Percentiles rank a stretch among this genome's conserved stretches.
Conservation (phyloP, 2,797 vertebrate genomes). For the Poeciliopsis presidionis region DNA sequence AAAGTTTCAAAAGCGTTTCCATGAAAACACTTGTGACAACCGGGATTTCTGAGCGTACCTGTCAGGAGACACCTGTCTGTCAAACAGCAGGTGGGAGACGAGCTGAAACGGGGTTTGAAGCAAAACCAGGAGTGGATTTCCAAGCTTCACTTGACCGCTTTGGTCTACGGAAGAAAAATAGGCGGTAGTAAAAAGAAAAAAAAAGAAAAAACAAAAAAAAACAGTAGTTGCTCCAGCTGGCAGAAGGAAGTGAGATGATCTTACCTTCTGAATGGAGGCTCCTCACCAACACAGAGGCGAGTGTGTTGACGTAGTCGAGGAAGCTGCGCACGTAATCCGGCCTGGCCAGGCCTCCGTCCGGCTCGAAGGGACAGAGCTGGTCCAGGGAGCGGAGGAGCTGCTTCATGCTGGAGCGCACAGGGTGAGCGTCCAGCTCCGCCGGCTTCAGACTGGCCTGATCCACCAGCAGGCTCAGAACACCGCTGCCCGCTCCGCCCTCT, state of each 20-base stretch:
- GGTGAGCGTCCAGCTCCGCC: conserved; percentile 84
- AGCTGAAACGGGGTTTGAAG: conserved; percentile 90
- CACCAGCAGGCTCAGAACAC: conserved; percentile 81
- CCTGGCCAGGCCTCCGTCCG: conserved; percentile 52
- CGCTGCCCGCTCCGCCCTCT: conserved; percentile 81
- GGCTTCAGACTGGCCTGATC: conserved; percentile 88
- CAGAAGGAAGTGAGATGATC: background rate
- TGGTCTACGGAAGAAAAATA: conserved; percentile 77
- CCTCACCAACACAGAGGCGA: conserved; percentile 86
- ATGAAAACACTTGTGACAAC: background rate
- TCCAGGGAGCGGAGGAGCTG: conserved; percentile 87
- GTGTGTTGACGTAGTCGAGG: conserved; percentile 86
- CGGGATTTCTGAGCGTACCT: conserved; percentile 79
- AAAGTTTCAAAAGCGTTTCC: no score
- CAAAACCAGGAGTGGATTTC: conserved; percentile 92
- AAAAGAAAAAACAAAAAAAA: background rate
- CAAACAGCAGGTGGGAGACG: conserved; percentile 91
- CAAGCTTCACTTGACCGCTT: conserved; percentile 84
- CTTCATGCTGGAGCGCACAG: conserved; percentile 85
- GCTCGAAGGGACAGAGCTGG: conserved; percentile 77
- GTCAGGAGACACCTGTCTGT: conserved; percentile 92
- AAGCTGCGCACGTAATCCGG: conserved; percentile 86
- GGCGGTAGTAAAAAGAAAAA: background rate
- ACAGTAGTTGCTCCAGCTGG: background rate
- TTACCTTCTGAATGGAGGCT: conserved; percentile 90